A percentile compares a stretch with the other conserved stretches of the same genome.
phyloP scores from a whole-genome alignment of 2,797 vertebrate genomes.

The Atherinosoma microstoma region DNA sequence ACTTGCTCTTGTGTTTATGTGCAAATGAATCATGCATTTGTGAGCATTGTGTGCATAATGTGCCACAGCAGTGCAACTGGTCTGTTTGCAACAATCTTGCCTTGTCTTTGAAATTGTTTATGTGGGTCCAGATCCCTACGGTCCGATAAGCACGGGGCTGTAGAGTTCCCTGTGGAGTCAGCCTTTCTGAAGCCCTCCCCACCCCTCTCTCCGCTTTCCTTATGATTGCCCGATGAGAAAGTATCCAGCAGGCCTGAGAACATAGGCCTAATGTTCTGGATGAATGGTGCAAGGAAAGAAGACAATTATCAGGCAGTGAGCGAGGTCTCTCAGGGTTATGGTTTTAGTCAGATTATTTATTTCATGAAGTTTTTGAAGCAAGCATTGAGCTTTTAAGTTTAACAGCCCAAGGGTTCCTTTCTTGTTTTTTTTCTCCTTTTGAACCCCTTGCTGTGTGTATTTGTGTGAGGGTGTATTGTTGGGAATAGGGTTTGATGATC shows the following conservation, averaged over 20 bases:
- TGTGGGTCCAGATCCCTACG: constrained; percentile 78
- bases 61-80: constrained; percentile 56
- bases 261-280: constrained; percentile 83
- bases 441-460: constrained; percentile 59
- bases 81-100: constrained; percentile 77
- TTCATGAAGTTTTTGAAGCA: constrained; percentile 86
- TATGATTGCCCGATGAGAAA: constrained; percentile 77
- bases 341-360: constrained; percentile 87
- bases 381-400: constrained; percentile 82
- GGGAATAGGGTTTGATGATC: constrained; percentile 78
- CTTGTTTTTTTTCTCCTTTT: constrained; percentile 36
- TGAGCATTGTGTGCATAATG: constrained; percentile 29
- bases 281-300: constrained; percentile 85
- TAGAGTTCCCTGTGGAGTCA: constrained; percentile 79
- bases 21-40: constrained; percentile 21
- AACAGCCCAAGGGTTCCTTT: constrained; percentile 82
- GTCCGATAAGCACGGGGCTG: constrained; percentile 78
- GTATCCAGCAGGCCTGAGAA: constrained; percentile 84
- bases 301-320: constrained; percentile 86
- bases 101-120: constrained; percentile 83
- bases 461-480: constrained; percentile 63
- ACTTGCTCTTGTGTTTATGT: constrained; percentile 12
- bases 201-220: constrained; percentile 69
- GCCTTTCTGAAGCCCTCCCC: constrained; percentile 71
- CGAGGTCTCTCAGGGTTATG: constrained; percentile 84